phyloP scores from a whole-genome alignment of 2,888 invertebrate genomes.

The Campoletis raptor region DNA sequence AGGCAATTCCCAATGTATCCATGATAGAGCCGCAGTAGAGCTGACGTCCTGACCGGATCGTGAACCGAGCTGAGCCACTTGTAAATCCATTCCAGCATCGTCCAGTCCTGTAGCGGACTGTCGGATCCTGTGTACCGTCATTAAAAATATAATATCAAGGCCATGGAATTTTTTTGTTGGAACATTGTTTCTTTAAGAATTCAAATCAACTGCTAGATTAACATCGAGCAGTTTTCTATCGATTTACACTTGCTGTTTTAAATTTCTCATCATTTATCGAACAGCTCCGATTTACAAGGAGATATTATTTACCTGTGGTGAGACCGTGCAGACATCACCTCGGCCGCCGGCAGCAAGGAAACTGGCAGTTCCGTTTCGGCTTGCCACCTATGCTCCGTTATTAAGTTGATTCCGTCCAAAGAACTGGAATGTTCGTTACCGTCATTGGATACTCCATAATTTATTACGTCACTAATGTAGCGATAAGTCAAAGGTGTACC shows the following conservation, averaged over 20 bases:
- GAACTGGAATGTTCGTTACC: constrained; percentile 74
- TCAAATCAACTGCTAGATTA: too few species aligned
- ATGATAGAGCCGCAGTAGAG: constrained; percentile 80
- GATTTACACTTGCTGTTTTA: too few species aligned
- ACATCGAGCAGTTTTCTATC: too few species aligned
- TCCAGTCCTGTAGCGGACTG: constrained; percentile 84
- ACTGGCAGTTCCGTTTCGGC: constrained; percentile 79
- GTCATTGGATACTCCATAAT: constrained; percentile 74
- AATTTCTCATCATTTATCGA: too few species aligned
- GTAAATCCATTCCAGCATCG: constrained; percentile 85
- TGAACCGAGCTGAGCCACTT: constrained; percentile 79
- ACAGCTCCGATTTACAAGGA: too few species aligned
- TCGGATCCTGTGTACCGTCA: constrained; percentile 77
- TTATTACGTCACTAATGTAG: constrained; percentile 75
- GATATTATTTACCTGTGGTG: constrained; percentile 79
- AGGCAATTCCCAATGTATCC: constrained; percentile 83
- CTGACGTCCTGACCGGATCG: constrained; percentile 81
- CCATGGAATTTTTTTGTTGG: background rate
- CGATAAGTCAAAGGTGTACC: constrained; percentile 75
- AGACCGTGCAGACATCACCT: constrained; percentile 84
- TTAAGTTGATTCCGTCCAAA: constrained; percentile 79
- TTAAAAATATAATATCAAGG: background rate
- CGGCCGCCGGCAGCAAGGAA: constrained; percentile 79
- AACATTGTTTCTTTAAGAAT: background rate
- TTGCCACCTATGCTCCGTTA: constrained; percentile 80